phyloP scores from a whole-genome alignment of 2,797 vertebrate species.

The Erethizon dorsatum region DNA sequence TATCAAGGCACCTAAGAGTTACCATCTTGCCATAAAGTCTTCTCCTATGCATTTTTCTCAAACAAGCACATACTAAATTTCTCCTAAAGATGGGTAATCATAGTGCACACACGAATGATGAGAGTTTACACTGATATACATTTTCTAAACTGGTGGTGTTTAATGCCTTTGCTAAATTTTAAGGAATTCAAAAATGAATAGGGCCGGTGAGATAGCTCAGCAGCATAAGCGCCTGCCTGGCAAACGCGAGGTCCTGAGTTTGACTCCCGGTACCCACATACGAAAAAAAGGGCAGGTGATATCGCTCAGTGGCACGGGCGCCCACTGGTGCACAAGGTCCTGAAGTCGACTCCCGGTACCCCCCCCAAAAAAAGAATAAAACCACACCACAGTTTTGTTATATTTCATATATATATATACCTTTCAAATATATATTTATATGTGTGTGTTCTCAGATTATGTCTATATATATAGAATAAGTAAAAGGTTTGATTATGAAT shows the following conservation, averaged over 20 bases:
- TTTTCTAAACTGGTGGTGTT: neutral
- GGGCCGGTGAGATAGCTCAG: too few relatives aligned
- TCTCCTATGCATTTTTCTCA: constrained; percentile 15
- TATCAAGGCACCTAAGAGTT: neutral
- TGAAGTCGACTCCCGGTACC: too few relatives aligned
- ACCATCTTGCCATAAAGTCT: neutral
- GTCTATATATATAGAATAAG: neutral
- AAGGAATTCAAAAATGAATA: neutral
- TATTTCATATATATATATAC: neutral
- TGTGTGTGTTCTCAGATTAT: neutral
- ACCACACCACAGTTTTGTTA: neutral
- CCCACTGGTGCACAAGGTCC: too few relatives aligned
- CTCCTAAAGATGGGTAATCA: neutral
- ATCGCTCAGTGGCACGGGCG: too few relatives aligned
- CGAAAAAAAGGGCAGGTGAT: too few relatives aligned
- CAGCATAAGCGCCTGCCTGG: too few relatives aligned
- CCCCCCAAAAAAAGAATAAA: neutral
- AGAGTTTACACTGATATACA: neutral
- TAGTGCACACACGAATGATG: neutral
- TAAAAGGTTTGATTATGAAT: neutral
- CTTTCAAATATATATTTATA: neutral
- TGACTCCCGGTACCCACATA: too few relatives aligned
- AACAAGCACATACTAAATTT: constrained; percentile 47
- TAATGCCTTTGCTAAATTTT: constrained; percentile 30
- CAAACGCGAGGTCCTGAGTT: too few relatives aligned